Conservation (phyloP, 2,113 vertebrate genomes). For the Etheostoma spectabile region DNA sequence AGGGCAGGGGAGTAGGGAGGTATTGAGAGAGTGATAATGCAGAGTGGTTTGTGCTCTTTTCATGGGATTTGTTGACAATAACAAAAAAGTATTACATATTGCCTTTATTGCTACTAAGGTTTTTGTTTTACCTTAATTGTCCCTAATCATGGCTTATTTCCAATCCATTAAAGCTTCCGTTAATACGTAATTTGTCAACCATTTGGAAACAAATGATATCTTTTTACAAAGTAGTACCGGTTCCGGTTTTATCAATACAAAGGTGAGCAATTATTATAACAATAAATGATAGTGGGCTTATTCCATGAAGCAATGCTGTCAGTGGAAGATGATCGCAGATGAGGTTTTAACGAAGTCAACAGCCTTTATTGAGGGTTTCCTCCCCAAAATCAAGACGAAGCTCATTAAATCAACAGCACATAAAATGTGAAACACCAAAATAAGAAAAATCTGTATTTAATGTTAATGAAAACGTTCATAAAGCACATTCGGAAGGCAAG, state of each 20-base stretch:
- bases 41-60: background rate
- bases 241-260: background rate
- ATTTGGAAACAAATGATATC: background rate
- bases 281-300: background rate
- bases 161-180: background rate
- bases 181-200: background rate
- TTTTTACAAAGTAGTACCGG: background rate
- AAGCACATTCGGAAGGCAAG: background rate
- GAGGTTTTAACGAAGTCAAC: constrained; percentile 26
- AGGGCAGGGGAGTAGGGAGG: background rate
- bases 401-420: background rate
- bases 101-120: background rate
- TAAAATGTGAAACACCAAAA: background rate
- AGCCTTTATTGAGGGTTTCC: background rate
- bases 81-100: background rate
- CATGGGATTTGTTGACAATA: background rate
- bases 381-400: background rate
- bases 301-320: background rate
- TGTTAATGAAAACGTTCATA: background rate
- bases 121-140: background rate
- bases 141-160: background rate
- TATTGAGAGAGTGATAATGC: background rate
- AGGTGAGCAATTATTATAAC: constrained; percentile 3
- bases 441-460: background rate
- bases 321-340: constrained; percentile 30